Evolutionary conservation across 1,140 invertebrate genomes (phyloP).

Genomic region (Copidosoma floridanum): DNA sequence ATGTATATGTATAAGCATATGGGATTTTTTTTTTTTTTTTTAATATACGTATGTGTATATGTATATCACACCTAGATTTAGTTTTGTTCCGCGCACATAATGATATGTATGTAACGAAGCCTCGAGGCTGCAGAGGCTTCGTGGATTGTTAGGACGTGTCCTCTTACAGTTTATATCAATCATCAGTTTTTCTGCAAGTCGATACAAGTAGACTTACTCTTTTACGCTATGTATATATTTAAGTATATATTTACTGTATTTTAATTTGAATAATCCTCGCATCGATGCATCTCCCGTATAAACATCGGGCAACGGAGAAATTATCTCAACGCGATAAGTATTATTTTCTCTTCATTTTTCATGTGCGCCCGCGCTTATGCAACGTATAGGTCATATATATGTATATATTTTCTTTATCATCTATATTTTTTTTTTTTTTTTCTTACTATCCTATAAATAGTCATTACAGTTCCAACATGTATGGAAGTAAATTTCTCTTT

Average conservation of each 20-base stretch:
- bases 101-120: slow-evolving; percentile 53
- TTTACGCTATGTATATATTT: background rate
- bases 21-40: slow-evolving; percentile 25
- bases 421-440: too few relatives aligned
- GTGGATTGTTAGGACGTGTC: background rate
- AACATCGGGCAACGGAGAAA: too few relatives aligned
- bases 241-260: background rate
- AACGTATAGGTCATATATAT: too few relatives aligned
- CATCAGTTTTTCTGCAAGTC: background rate
- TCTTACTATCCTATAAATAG: too few relatives aligned
- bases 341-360: too few relatives aligned
- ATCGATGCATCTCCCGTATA: too few relatives aligned
- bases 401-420: too few relatives aligned
- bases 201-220: background rate
- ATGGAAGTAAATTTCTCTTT: slow-evolving; percentile 1
- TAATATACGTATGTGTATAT: slow-evolving; percentile 36
- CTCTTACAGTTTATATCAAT: background rate
- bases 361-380: too few relatives aligned
- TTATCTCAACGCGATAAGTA: too few relatives aligned
- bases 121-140: slow-evolving; percentile 27
- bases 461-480: too few relatives aligned
- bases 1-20: slow-evolving; percentile 37
- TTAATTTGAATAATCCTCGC: too few relatives aligned
- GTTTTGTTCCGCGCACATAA: slow-evolving; percentile 51
- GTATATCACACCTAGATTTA: slow-evolving; percentile 50